Conservation (phyloP, 2,113 vertebrate genomes). For the Lepisosteus osseus region DNA sequence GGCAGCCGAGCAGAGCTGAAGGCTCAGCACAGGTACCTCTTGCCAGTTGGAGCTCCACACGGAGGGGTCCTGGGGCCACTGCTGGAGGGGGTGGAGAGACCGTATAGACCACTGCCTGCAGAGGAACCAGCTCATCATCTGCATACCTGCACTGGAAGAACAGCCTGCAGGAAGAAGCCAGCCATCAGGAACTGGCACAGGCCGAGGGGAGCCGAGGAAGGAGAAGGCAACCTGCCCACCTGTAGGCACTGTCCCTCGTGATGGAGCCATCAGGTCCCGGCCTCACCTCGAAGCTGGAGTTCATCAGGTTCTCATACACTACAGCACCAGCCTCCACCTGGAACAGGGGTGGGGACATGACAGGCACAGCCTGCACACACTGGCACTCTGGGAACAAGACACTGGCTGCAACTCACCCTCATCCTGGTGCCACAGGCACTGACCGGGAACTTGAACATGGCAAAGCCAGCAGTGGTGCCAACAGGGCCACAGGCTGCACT, state of each 20-base stretch:
- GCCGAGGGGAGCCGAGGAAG: background rate
- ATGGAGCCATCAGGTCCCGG: slow-evolving; percentile 43
- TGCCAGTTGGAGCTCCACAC: slow-evolving; percentile 54
- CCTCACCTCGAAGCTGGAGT: slow-evolving; percentile 39
- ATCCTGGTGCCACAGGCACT: too few relatives aligned
- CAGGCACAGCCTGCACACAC: background rate
- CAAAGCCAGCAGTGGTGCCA: too few relatives aligned
- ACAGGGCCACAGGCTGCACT: too few relatives aligned
- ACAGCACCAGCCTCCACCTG: slow-evolving; percentile 51
- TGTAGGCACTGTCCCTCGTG: slow-evolving; percentile 54
- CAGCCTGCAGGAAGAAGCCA: slow-evolving; percentile 33
- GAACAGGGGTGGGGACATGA: slow-evolving; percentile 1
- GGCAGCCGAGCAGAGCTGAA: too few relatives aligned
- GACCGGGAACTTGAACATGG: too few relatives aligned
- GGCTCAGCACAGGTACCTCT: slow-evolving; percentile 39
- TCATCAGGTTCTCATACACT: slow-evolving; percentile 60
- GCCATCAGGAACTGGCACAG: background rate
- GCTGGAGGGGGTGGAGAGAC: slow-evolving; percentile 24
- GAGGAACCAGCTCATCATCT: slow-evolving; percentile 30
- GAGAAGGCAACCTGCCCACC: slow-evolving; percentile 42
- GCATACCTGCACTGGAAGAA: slow-evolving; percentile 53
- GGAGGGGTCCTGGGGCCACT: slow-evolving; percentile 40
- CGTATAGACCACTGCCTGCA: slow-evolving; percentile 32
- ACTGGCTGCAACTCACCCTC: too few relatives aligned
- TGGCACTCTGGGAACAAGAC: too few relatives aligned